Conservation (phyloP, 2,797 vertebrate species). For the Syncerus caffer region DNA sequence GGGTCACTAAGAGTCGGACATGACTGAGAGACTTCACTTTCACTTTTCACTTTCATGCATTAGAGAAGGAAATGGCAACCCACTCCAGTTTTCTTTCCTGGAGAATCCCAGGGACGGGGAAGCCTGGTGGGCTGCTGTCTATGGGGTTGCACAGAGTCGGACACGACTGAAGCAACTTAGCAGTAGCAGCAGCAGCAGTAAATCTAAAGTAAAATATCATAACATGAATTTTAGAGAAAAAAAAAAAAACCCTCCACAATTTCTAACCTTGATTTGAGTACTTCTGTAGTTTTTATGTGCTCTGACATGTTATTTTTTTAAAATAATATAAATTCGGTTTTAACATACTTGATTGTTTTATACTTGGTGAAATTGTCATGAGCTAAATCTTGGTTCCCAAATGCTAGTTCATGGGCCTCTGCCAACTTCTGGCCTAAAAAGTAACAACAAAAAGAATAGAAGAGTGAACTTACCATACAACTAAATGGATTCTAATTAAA, state of each 20-base stretch:
- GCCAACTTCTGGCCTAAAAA: neutral
- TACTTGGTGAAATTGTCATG: neutral
- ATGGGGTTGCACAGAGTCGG: too few relatives aligned
- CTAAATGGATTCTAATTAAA: neutral
- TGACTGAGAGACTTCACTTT: too few relatives aligned
- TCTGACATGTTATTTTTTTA: neutral
- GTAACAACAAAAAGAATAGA: neutral
- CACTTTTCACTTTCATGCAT: too few relatives aligned
- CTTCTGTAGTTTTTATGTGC: neutral
- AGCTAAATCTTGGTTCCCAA: neutral
- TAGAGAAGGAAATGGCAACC: too few relatives aligned
- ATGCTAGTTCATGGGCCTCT: neutral
- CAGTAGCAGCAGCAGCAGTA: too few relatives aligned
- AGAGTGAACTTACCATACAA: neutral
- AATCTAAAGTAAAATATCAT: neutral
- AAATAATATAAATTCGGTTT: neutral
- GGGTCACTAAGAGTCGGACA: rapidly evolving
- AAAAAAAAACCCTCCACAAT: neutral
- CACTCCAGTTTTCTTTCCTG: too few relatives aligned
- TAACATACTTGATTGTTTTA: neutral
- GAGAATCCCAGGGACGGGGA: too few relatives aligned
- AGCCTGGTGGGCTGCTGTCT: too few relatives aligned
- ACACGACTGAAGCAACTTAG: too few relatives aligned
- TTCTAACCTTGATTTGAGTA: neutral
- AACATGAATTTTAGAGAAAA: neutral